A percentile compares a stretch with the other conserved stretches of the same genome.
Conservation (phyloP, 2,888 invertebrate genomes). For the Plusia festucae region DNA sequence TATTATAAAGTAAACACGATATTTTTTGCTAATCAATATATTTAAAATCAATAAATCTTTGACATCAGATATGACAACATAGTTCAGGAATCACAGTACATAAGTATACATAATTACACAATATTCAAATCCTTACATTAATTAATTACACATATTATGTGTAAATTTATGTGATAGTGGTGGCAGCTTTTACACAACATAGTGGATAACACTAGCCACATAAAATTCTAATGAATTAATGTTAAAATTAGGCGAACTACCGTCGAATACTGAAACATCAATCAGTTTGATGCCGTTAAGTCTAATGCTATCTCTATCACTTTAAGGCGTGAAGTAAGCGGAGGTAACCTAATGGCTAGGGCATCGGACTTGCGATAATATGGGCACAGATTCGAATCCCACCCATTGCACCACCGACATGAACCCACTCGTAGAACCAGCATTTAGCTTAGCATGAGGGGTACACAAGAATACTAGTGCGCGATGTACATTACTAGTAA, state of each 20-base stretch:
- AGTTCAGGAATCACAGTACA: conserved; percentile 58
- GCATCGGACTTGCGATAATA: too few species aligned
- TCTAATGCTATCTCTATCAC: too few species aligned
- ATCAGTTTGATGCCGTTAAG: too few species aligned
- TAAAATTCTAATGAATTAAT: not conserved
- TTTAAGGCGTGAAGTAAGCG: too few species aligned
- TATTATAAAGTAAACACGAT: conserved; percentile 15
- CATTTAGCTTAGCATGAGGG: too few species aligned
- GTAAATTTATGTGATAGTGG: conserved; percentile 12
- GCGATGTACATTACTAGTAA: too few species aligned
- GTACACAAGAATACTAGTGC: too few species aligned
- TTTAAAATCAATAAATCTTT: conserved; percentile 53
- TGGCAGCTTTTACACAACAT: conserved; percentile 30
- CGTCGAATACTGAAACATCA: too few species aligned
- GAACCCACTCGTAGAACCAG: too few species aligned
- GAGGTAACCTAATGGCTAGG: too few species aligned
- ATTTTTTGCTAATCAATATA: conserved; percentile 44
- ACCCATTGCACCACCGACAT: too few species aligned
- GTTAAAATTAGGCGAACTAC: not conserved
- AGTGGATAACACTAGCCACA: not conserved
- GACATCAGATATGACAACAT: conserved; percentile 53
- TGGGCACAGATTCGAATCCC: too few species aligned
- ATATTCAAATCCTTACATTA: conserved; percentile 43
- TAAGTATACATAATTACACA: conserved; percentile 48
- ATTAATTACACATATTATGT: conserved; percentile 18